Conservation (phyloP, 2,888 invertebrate species). For the Lepidocyrtinus sp. region DNA sequence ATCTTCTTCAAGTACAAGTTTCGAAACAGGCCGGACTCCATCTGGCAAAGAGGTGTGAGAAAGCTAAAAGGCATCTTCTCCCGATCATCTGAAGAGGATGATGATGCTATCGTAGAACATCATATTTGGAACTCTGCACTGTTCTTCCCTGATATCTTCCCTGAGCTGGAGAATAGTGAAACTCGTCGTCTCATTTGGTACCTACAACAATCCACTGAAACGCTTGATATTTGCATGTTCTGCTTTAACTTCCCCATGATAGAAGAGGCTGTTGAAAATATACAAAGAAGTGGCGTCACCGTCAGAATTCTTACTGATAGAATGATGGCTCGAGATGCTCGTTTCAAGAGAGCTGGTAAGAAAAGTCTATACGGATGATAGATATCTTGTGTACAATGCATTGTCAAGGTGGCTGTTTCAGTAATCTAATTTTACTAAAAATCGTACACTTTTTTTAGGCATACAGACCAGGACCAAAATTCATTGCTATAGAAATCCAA, state of each 20-base stretch:
- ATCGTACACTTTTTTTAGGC: conserved; percentile 30
- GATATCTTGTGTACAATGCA: too few species aligned
- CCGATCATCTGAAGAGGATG: too few species aligned
- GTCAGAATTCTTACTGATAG: conserved; percentile 29
- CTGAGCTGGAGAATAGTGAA: conserved; percentile 28
- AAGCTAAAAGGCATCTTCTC: too few species aligned
- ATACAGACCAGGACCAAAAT: conserved; percentile 22
- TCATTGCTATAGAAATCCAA: conserved; percentile 2
- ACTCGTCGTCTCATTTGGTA: conserved; percentile 54
- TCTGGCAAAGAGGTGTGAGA: too few species aligned
- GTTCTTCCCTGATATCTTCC: conserved; percentile 47
- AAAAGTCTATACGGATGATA: background rate
- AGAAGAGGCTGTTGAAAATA: conserved; percentile 12
- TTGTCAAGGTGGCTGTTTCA: too few species aligned
- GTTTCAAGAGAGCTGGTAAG: background rate
- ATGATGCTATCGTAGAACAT: conserved; percentile 2
- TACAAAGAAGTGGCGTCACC: conserved; percentile 7
- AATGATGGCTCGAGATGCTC: background rate
- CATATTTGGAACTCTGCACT: conserved; percentile 55
- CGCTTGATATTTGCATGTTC: conserved; percentile 42
- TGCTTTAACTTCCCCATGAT: conserved; percentile 29
- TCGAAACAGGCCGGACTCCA: too few species aligned
- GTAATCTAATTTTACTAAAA: background rate
- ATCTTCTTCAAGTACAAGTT: too few species aligned
- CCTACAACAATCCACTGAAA: conserved; percentile 37